Conservation (phyloP, 2,113 vertebrate genomes). For the Hippocampus barbouri region DNA sequence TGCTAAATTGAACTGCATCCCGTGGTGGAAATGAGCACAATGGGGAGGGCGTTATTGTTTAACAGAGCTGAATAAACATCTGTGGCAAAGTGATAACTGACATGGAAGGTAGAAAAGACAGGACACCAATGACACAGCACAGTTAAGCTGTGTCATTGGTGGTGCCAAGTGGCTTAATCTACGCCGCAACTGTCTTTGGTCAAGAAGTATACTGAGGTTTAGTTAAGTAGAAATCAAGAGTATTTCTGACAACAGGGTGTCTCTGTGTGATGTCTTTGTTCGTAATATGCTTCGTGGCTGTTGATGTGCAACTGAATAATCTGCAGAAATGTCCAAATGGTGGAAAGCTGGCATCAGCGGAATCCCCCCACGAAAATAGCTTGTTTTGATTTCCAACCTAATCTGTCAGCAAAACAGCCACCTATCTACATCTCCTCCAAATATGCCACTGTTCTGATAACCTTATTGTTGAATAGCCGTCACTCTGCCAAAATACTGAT, state of each 20-base stretch:
- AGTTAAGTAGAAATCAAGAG: no score
- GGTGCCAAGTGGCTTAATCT: no score
- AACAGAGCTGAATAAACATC: background rate
- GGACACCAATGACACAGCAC: background rate
- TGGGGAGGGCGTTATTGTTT: background rate
- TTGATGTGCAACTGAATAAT: background rate
- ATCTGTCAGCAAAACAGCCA: conserved; percentile 16
- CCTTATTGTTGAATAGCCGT: conserved; percentile 30
- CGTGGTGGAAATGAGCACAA: background rate
- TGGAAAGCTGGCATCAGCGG: background rate
- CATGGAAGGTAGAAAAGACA: background rate
- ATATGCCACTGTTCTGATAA: conserved; percentile 38
- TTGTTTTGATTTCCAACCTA: conserved; percentile 30
- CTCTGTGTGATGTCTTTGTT: background rate
- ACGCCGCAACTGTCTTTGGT: no score
- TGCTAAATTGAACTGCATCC: background rate
- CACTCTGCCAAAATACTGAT: conserved; percentile 55
- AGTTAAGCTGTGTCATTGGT: no score
- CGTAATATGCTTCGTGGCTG: background rate
- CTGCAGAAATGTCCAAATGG: background rate
- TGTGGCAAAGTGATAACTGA: background rate
- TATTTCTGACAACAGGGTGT: background rate
- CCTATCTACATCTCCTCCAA: conserved; percentile 27
- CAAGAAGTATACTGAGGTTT: background rate
- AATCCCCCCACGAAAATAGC: background rate